Conservation (phyloP, 2,888 invertebrate genomes). For the Ectobius pallidus region DNA sequence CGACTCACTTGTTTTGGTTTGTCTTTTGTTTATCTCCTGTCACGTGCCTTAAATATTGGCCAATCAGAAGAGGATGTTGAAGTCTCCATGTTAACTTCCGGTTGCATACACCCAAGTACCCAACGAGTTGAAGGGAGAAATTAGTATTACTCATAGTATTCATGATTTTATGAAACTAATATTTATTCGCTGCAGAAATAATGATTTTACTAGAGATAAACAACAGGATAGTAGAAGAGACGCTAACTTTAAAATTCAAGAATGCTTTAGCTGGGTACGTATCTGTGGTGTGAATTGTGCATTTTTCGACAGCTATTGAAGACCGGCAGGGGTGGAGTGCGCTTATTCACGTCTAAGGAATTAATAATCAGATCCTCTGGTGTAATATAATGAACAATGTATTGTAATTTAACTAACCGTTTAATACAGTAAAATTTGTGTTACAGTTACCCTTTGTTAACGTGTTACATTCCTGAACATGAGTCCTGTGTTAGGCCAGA, state of each 20-base stretch:
- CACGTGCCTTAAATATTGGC: conserved; percentile 34
- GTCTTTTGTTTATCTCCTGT: conserved; percentile 28
- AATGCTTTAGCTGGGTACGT: conserved; percentile 96
- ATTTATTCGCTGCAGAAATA: conserved; percentile 52
- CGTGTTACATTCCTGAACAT: too few species aligned
- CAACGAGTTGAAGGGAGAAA: too few species aligned
- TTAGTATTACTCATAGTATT: conserved; percentile 40
- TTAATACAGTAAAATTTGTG: too few species aligned
- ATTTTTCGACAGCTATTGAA: not conserved
- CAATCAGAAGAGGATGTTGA: conserved; percentile 27
- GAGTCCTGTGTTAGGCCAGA: too few species aligned
- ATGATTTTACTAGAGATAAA: conserved; percentile 99
- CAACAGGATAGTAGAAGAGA: conserved; percentile 98
- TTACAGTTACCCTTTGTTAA: too few species aligned
- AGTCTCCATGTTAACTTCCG: conserved; percentile 40
- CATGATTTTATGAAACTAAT: conserved; percentile 38
- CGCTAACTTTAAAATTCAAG: conserved; percentile 92
- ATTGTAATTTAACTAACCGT: too few species aligned
- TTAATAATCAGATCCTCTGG: not conserved
- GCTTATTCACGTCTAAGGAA: not conserved
- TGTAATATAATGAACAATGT: not conserved
- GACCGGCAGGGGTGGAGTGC: conserved; percentile 41
- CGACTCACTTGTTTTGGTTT: not conserved
- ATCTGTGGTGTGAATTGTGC: conserved; percentile 38
- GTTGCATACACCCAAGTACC: conserved; percentile 42